Evolutionary conservation across 2,888 invertebrate genomes (phyloP).

Genomic region (Morpho helenor): DNA sequence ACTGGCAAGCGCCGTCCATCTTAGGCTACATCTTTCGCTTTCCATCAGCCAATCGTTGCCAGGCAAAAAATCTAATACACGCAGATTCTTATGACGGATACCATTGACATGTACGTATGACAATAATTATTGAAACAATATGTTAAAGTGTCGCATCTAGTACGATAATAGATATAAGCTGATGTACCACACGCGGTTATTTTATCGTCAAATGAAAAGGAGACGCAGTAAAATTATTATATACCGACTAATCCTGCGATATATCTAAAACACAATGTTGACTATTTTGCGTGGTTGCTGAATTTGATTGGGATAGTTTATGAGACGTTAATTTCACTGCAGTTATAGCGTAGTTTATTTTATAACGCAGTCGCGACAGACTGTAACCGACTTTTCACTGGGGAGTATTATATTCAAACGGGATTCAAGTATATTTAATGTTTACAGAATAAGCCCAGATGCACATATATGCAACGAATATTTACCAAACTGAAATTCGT

Average conservation of each 20-base stretch:
- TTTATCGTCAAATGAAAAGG: conserved; percentile 55
- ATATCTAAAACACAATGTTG: conserved; percentile 15
- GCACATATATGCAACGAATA: no score
- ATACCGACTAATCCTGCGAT: conserved; percentile 29
- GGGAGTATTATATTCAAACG: conserved; percentile 5
- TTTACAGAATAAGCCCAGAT: no score
- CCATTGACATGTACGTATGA: no score
- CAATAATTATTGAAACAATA: no score
- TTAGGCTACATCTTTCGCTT: no score
- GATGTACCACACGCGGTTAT: conserved; percentile 47
- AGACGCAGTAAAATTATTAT: conserved; percentile 36
- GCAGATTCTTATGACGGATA: no score
- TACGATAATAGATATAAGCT: no score
- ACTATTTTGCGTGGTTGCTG: conserved; percentile 4
- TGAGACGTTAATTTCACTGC: conserved; percentile 11
- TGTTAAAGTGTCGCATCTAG: no score
- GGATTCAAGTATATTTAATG: background rate
- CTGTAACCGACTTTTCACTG: background rate
- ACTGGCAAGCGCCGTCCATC: no score
- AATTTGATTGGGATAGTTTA: conserved; percentile 19
- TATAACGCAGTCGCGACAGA: conserved; percentile 3
- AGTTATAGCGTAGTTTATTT: conserved; percentile 13
- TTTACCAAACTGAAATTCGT: no score
- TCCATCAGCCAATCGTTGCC: no score
- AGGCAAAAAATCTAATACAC: no score